A percentile compares a stretch with the other conserved stretches of the same genome.
Evolutionary conservation across 2,797 vertebrate species (phyloP).

Genomic region (Myripristis jacobus): DNA sequence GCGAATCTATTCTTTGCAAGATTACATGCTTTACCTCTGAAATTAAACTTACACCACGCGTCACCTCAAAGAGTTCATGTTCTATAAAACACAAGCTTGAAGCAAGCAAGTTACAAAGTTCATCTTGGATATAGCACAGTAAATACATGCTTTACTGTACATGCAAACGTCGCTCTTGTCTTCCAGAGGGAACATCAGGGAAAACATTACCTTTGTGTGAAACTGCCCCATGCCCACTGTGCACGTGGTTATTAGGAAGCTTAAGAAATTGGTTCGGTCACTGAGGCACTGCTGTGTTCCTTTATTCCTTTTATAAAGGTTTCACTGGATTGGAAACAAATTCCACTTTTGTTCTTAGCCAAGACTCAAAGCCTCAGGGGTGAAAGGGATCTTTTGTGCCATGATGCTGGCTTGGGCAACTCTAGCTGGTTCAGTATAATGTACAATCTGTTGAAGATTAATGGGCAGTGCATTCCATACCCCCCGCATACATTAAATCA

Average conservation of each 20-base stretch:
- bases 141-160: background rate
- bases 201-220: background rate
- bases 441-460: slow-evolving; percentile 67
- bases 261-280: slow-evolving; percentile 9
- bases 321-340: slow-evolving; percentile 71
- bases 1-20: background rate
- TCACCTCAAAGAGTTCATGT: too few relatives aligned
- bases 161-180: too few relatives aligned
- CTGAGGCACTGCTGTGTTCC: slow-evolving; percentile 34
- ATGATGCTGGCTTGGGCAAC: slow-evolving; percentile 28
- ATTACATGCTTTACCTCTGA: background rate
- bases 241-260: slow-evolving; percentile 11
- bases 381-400: slow-evolving; percentile 72
- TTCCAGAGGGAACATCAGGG: too few relatives aligned
- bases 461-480: slow-evolving; percentile 50
- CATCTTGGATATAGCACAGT: background rate
- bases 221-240: background rate
- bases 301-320: slow-evolving; percentile 43
- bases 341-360: slow-evolving; percentile 57
- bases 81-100: background rate
- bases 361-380: slow-evolving; percentile 50
- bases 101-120: background rate
- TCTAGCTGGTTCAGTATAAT: slow-evolving; percentile 34
- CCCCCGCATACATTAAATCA: slow-evolving; percentile 41
- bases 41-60: background rate